phyloP scores from a whole-genome alignment of 2,113 vertebrate species.

The Fregetta grallaria region DNA sequence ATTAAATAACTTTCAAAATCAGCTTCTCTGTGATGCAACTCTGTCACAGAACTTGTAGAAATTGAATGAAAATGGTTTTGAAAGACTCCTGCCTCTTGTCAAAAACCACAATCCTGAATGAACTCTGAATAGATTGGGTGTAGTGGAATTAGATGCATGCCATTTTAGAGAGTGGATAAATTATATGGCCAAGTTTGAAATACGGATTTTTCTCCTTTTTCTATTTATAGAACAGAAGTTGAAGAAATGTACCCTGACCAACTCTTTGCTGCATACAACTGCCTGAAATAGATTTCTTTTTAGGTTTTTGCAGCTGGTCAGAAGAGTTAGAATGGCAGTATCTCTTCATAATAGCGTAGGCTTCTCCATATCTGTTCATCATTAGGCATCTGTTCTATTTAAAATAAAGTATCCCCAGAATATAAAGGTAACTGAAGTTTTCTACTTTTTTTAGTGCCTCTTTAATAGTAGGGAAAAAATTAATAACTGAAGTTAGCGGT shows the following conservation, averaged over 20 bases:
- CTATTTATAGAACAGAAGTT: background rate
- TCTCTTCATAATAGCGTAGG: background rate
- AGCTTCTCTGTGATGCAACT: background rate
- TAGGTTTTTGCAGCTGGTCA: background rate
- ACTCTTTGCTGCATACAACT: background rate
- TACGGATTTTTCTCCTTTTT: background rate
- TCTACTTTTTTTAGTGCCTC: background rate
- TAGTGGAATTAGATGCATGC: background rate
- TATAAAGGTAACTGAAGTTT: background rate
- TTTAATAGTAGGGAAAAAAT: background rate
- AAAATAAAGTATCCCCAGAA: background rate
- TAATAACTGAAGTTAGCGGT: background rate
- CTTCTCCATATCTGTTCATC: background rate
- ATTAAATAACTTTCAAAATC: background rate
- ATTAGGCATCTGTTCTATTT: background rate
- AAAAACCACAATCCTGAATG: background rate
- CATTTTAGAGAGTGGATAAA: background rate
- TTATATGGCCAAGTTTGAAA: background rate
- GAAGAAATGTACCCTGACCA: background rate
- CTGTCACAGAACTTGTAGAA: background rate
- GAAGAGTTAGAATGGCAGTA: background rate
- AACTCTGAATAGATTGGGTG: background rate
- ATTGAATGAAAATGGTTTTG: background rate
- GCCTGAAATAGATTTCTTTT: background rate
- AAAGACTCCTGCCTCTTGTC: background rate